These are phyloP conservation scores for Latrodectus geometricus DNA, from an alignment of 1,140 invertebrate species.

Conservation along the genomic window DNA sequence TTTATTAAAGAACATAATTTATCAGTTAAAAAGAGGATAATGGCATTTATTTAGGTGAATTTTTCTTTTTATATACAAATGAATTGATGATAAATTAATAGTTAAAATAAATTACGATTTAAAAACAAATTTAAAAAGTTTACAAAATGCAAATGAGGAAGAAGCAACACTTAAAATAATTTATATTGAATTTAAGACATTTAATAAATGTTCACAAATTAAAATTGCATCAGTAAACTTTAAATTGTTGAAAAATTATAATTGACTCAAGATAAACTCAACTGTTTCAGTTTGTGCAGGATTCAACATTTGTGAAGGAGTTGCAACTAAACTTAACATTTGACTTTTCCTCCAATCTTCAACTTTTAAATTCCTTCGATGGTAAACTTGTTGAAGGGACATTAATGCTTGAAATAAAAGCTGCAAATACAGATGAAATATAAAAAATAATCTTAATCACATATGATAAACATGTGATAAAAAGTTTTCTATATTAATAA, in stretches of 20 bases:
- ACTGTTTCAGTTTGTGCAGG: slow-evolving; percentile 91
- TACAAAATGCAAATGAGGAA: too few species aligned
- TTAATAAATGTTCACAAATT: neutral
- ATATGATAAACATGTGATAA: neutral
- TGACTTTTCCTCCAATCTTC: slow-evolving; percentile 92
- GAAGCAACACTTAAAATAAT: neutral
- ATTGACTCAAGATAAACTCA: neutral
- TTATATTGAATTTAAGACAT: neutral
- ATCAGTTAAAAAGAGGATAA: too few species aligned
- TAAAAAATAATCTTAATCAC: neutral
- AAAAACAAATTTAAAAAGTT: too few species aligned
- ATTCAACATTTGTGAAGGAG: slow-evolving; percentile 90
- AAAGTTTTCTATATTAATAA: neutral
- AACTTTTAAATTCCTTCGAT: slow-evolving; percentile 88
- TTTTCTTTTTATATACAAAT: too few species aligned
- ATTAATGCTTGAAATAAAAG: slow-evolving; percentile 85
- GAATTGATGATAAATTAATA: too few species aligned
- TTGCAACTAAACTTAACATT: slow-evolving; percentile 92
- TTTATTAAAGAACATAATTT: too few species aligned
- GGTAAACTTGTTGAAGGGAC: slow-evolving; percentile 89
- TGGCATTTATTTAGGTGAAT: too few species aligned
- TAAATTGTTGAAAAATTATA: too few species aligned
- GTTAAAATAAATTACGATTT: too few species aligned
- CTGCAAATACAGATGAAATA: slow-evolving; percentile 62
- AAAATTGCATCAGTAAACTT: slow-evolving; percentile 9